Evolutionary conservation across 2,113 vertebrate genomes (phyloP).

Genomic region (Campylorhamphus procurvoides): DNA sequence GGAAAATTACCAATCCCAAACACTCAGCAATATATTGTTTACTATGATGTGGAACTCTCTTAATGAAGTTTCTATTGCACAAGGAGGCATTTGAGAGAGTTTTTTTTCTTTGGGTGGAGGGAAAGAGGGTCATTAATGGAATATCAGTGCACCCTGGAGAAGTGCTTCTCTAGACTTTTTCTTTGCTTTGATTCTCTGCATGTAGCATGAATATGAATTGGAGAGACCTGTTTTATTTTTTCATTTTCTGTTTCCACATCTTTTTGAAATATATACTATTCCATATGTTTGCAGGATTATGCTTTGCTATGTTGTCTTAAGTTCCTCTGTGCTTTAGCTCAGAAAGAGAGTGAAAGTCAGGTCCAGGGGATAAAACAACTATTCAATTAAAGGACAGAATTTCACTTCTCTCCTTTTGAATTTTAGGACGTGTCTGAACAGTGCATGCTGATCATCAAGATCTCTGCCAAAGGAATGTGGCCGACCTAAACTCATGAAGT

Average conservation of each 20-base stretch:
- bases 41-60: fast-evolving
- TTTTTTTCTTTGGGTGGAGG: neutral
- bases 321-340: neutral
- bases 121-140: neutral
- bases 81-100: neutral
- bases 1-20: neutral
- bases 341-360: neutral
- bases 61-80: neutral
- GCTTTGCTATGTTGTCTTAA: neutral
- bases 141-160: neutral
- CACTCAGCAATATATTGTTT: neutral
- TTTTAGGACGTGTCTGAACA: neutral
- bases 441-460: neutral
- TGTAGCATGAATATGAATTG: neutral
- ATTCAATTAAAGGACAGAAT: neutral
- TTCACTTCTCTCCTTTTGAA: neutral
- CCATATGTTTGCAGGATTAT: neutral
- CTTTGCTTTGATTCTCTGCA: neutral
- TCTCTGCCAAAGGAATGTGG: neutral
- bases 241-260: neutral
- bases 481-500: neutral
- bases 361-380: neutral
- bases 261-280: neutral
- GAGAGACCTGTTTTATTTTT: neutral
- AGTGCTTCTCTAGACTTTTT: neutral